phyloP scores from a whole-genome alignment of 2,888 invertebrate species.

The Chorisops tibialis region DNA sequence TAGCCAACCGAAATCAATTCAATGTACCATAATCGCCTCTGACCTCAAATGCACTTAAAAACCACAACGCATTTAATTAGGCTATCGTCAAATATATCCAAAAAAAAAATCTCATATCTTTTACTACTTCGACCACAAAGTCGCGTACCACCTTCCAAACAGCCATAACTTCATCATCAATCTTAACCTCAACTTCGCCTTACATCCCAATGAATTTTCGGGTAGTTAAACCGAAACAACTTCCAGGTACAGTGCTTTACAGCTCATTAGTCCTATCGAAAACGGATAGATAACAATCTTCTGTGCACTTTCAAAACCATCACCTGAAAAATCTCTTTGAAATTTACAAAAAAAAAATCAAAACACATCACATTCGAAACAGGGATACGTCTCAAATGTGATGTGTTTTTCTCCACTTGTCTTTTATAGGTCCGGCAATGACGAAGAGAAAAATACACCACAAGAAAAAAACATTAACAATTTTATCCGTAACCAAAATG shows the following conservation, averaged over 20 bases:
- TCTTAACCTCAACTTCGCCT: not conserved
- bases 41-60: no score
- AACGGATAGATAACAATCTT: slow-evolving; percentile 9
- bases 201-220: slow-evolving; percentile 1
- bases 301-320: not conserved
- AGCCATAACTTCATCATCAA: not conserved
- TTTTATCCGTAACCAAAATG: no score
- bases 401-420: not conserved
- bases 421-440: no score
- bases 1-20: no score
- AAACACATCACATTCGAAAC: no score
- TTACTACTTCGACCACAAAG: not conserved
- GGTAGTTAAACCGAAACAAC: slow-evolving; percentile 19
- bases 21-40: no score
- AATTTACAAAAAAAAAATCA: not conserved
- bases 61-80: no score
- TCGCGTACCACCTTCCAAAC: not conserved
- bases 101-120: not conserved
- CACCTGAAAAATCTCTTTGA: no score
- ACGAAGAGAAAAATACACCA: no score
- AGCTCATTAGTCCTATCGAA: slow-evolving; percentile 19
- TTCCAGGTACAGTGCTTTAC: slow-evolving; percentile 20
- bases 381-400: not conserved
- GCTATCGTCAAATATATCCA: not conserved
- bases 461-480: no score